Evolutionary conservation across 1,140 invertebrate species (phyloP), one percentile per base, ranked within the genome.

Genomic region (Ceratina japonica): DNA sequence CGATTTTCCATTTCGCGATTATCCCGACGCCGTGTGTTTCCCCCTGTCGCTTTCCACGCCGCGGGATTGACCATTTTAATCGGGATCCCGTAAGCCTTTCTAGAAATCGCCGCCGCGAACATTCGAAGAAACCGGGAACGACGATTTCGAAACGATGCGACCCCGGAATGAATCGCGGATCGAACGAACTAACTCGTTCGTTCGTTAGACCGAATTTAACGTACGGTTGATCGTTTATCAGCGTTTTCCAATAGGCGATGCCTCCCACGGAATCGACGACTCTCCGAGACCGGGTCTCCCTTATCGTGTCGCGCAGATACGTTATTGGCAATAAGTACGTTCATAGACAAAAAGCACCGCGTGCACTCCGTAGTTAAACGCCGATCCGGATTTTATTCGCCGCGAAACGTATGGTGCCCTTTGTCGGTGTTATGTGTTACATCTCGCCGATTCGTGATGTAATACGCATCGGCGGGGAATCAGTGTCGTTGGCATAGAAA

Each of bases 401-500:
- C 12, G 27, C 0, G 18, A 64, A 64, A 65, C 37, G 20, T 73
- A 77, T 71, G 49, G 59, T 52, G 52, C 69, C n/a, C n/a, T n/a
- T n/a, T 63, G n/a, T 51, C 18, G n/a, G n/a, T n/a, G 37, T 37
- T 61, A 68, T 44, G 51, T 24, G 56, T 58, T 65, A 65, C 61
- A n/a, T 64, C 44, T 52, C 62, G 56, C 65, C 65, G 75, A 66
- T 71, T 70, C 22, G 61, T 78, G 59, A 79, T 66, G 37, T 61
- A 66, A 79, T 31, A 31, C 64, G 56, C 61, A 64, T 65, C 52
- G 37, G 5, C 52, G 63, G 27, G 27, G 44, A 77, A 71, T 77
- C 27, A 71, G 22, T 37, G 37, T 81, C 66, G 79, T 81, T 81
- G 66, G 77, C 80, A 79, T 82, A 74, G 71, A 75, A 75, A 82